Percentiles rank a stretch among this genome's conserved stretches.
These are phyloP conservation scores for Siniperca scherzeri DNA, from an alignment of 2,797 vertebrate genomes.

Conservation along the genomic window DNA sequence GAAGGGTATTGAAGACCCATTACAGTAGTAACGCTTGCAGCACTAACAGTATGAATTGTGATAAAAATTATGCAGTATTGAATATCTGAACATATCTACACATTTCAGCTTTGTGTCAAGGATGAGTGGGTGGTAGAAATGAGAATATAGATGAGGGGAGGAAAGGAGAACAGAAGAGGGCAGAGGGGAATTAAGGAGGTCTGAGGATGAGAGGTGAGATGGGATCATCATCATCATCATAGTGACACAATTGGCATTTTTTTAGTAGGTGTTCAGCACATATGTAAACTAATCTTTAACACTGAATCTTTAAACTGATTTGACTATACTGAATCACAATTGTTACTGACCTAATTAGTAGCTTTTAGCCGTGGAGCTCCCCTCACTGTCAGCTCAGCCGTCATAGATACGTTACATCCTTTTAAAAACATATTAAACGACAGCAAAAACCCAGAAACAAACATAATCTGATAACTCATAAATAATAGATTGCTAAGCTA, in stretches of 20 bases:
- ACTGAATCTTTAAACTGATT: too few relatives aligned
- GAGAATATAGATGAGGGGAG: conserved; percentile 1
- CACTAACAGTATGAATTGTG: background rate
- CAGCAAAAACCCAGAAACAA: too few relatives aligned
- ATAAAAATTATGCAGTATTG: background rate
- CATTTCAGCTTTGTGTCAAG: background rate
- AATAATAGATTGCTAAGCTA: too few relatives aligned
- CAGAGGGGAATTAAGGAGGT: background rate
- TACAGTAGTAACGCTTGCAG: background rate
- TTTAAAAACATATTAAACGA: too few relatives aligned
- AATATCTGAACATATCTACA: conserved; percentile 2
- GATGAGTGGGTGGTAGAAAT: conserved; percentile 20
- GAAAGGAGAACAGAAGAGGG: conserved; percentile 1
- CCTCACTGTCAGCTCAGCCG: too few relatives aligned
- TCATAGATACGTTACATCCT: too few relatives aligned
- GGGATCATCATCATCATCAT: conserved; percentile 9
- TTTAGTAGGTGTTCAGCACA: too few relatives aligned
- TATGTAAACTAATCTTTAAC: too few relatives aligned
- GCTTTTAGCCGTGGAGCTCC: too few relatives aligned
- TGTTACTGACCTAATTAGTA: too few relatives aligned
- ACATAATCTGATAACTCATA: too few relatives aligned
- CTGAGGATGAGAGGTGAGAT: background rate
- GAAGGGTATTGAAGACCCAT: conserved; percentile 12
- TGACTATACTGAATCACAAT: too few relatives aligned
- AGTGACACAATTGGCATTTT: background rate